These are phyloP conservation scores for Sialia sialis DNA, from an alignment of 2,113 vertebrate species.

Conservation along the genomic window DNA sequence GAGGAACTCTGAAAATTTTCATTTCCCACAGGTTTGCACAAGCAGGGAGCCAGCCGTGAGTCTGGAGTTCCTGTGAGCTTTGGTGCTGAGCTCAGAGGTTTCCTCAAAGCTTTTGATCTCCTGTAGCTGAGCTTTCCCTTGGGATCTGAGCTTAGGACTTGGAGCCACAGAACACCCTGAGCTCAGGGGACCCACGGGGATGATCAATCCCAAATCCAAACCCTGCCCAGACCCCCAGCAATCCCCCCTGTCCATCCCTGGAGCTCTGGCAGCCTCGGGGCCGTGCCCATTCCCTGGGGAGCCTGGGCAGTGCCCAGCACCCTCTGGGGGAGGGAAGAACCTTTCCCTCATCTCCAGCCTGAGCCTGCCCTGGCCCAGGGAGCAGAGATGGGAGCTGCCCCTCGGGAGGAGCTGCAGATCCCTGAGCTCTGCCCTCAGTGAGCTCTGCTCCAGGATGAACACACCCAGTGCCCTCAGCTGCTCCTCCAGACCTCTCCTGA, in stretches of 20 bases:
- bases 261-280: neutral
- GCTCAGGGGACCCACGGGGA: rapidly evolving
- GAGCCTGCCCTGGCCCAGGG: neutral
- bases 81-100: neutral
- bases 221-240: neutral
- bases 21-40: neutral
- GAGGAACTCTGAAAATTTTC: neutral
- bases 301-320: neutral
- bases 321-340: neutral
- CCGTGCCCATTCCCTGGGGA: neutral
- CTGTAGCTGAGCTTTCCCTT: neutral
- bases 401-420: no score
- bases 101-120: neutral
- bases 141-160: neutral
- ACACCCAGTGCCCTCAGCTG: neutral
- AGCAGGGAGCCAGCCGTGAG: neutral
- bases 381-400: neutral
- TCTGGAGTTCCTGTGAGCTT: neutral
- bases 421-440: neutral
- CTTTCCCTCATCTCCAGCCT: neutral
- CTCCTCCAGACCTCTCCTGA: neutral
- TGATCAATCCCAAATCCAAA: rapidly evolving
- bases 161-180: neutral
- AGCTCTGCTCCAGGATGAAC: neutral
- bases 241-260: neutral